Evolutionary conservation across 1,140 invertebrate genomes (phyloP).

Genomic region (Brachionus sp.): DNA sequence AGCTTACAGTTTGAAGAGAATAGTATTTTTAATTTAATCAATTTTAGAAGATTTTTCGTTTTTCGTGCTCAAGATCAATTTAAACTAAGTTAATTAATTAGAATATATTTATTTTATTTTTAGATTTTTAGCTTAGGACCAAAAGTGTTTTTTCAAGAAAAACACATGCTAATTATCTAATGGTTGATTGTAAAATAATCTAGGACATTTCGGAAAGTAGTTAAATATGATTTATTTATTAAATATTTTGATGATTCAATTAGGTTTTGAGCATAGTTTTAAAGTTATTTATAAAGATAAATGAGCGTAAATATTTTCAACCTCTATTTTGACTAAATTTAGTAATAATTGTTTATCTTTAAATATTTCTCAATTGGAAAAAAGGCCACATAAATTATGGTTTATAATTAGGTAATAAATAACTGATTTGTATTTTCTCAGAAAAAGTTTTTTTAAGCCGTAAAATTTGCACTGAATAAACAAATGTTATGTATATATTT

Average conservation of each 20-base stretch:
- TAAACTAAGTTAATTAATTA: no score
- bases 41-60: no score
- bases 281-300: neutral
- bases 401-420: neutral
- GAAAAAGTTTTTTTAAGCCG: neutral
- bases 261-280: neutral
- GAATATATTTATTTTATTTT: no score
- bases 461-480: neutral
- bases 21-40: no score
- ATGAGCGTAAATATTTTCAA: neutral
- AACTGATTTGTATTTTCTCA: neutral
- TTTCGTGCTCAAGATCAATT: no score
- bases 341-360: neutral
- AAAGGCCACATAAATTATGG: neutral
- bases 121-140: no score
- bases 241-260: neutral
- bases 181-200: no score
- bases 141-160: no score
- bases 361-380: neutral
- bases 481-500: slow-evolving; percentile 5
- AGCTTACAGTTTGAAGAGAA: neutral
- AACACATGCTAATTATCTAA: no score
- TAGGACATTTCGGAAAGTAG: no score
- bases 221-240: no score
- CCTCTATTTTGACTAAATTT: neutral